These are phyloP conservation scores for Thysanoteuthis rhombus DNA, from an alignment of 2,888 invertebrate species.

Conservation along the genomic window DNA sequence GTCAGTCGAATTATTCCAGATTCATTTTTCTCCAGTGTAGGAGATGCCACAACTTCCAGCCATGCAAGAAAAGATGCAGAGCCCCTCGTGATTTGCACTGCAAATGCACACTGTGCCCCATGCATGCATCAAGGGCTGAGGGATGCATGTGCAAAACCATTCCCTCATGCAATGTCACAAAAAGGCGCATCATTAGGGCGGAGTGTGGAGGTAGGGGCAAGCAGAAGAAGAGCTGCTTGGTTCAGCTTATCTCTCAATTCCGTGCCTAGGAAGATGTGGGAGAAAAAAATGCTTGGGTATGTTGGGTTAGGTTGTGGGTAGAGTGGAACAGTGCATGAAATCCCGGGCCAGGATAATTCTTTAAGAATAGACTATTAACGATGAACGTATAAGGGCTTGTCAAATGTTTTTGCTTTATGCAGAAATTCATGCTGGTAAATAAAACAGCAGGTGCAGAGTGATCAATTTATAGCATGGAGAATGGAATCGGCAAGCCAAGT, in stretches of 20 bases:
- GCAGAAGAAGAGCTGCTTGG: background rate
- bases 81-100: background rate
- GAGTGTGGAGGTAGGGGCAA: background rate
- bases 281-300: background rate
- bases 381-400: background rate
- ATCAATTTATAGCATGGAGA: no score
- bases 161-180: slow-evolving; percentile 12
- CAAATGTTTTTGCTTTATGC: background rate
- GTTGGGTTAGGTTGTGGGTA: background rate
- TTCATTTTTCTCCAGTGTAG: background rate
- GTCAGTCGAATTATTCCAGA: background rate
- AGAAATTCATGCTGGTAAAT: background rate
- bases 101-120: background rate
- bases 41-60: background rate
- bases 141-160: background rate
- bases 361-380: background rate
- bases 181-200: background rate
- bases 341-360: background rate
- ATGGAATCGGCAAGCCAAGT: no score
- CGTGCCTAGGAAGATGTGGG: background rate
- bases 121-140: background rate
- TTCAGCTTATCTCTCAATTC: background rate
- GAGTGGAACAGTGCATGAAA: background rate
- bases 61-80: background rate
- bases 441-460: no score